Percentiles rank a stretch among this genome's conserved stretches.
These are phyloP conservation scores for Pterostichus madidus DNA, from an alignment of 2,888 invertebrate genomes.

Conservation along the genomic window DNA sequence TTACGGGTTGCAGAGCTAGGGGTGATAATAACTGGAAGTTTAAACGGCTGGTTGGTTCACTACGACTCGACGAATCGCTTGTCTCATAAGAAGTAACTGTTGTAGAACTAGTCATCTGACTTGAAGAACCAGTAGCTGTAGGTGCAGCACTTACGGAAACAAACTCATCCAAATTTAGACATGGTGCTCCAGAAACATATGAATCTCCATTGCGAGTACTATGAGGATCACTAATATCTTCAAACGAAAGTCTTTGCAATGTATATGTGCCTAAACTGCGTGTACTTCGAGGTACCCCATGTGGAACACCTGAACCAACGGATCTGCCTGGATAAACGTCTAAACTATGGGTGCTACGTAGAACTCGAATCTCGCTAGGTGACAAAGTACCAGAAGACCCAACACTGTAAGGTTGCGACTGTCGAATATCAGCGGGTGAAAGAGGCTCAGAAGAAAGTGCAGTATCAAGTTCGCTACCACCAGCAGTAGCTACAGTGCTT, in stretches of 20 bases:
- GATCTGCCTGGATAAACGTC: neutral
- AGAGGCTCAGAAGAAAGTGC: too few relatives aligned
- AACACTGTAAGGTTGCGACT: too few relatives aligned
- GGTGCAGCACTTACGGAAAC: neutral
- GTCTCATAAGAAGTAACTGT: neutral
- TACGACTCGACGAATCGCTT: slow-evolving; percentile 13
- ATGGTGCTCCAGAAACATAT: too few relatives aligned
- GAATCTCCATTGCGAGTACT: neutral
- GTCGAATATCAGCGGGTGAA: too few relatives aligned
- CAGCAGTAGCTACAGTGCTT: too few relatives aligned
- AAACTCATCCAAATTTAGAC: neutral
- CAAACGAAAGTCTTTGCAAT: neutral
- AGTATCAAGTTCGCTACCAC: too few relatives aligned
- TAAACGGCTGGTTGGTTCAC: neutral
- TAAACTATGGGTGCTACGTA: neutral
- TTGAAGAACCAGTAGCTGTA: neutral
- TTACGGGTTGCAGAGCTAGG: neutral
- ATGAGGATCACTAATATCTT: neutral
- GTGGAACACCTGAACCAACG: too few relatives aligned
- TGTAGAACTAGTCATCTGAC: neutral
- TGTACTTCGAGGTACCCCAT: neutral
- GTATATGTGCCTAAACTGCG: neutral
- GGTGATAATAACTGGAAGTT: slow-evolving; percentile 2
- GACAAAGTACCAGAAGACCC: neutral
- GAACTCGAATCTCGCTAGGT: neutral